Evolutionary conservation across 2,888 invertebrate species (phyloP).

Genomic region (Microctonus brassicae): DNA sequence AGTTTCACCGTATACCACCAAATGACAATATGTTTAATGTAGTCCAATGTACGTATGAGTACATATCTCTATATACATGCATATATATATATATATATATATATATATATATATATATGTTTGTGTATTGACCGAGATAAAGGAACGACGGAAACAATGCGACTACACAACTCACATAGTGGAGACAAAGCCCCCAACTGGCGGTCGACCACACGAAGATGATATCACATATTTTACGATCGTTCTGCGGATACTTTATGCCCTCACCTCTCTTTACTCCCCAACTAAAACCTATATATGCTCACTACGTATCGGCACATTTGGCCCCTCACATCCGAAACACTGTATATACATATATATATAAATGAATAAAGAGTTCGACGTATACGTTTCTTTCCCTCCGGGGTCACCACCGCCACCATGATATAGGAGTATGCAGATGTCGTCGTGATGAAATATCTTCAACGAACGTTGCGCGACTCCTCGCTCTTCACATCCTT

Average conservation of each 20-base stretch:
- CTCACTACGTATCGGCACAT: not conserved
- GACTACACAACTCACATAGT: constrained; percentile 52
- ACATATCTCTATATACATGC: too few relatives aligned
- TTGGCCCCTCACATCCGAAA: constrained; percentile 2
- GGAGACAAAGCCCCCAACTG: constrained; percentile 58
- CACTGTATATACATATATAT: not conserved
- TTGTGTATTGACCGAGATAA: constrained; percentile 36
- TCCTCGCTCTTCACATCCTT: constrained; percentile 23
- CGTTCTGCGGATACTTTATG: constrained; percentile 59
- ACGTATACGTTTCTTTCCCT: constrained; percentile 46
- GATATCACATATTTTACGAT: constrained; percentile 65
- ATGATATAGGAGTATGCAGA: constrained; percentile 56
- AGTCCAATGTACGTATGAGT: too few relatives aligned
- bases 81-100: too few relatives aligned
- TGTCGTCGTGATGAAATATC: constrained; percentile 60
- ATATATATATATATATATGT: not conserved
- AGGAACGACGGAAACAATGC: constrained; percentile 60
- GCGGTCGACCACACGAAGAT: constrained; percentile 52
- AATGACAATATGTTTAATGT: too few relatives aligned
- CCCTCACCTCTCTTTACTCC: constrained; percentile 48
- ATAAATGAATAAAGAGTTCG: constrained; percentile 21
- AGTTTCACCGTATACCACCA: too few relatives aligned
- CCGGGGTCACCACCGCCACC: constrained; percentile 44
- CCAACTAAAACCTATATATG: constrained; percentile 43
- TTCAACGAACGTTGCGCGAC: constrained; percentile 26